Evolutionary conservation across 2,888 invertebrate species (phyloP), one percentile per base, ranked within the genome.

Genomic region (Lissonota sp.): DNA sequence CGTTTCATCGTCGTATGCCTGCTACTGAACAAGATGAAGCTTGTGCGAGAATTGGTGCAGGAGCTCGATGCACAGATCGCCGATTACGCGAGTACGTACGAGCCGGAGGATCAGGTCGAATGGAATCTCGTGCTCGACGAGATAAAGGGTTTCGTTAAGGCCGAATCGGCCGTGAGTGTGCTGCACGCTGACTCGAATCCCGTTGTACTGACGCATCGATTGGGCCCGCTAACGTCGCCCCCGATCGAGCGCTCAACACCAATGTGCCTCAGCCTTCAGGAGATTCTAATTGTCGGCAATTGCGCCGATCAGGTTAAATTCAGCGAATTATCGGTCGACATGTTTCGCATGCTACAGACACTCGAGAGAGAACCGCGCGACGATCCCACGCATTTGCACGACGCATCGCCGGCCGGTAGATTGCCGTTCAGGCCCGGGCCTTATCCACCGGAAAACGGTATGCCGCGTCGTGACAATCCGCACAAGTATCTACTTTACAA

Each of bases 401-500:
- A 96, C 91, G 94, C 95, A 16, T 96, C 96, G 16, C 96, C 96
- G 88, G 94, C 96, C 5, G 96, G 95, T 55, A 93, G 96, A 86
- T 94, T 95, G 87, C 95, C 96, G 86, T 93, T 94, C 82, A 87
- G 91, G 86, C 92, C 92, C 44, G 94, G 94, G 46, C 93, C 94
- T 70, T 95, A 95, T 88, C 93, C 93, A 26, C 91, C 95, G 88
- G 97, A 97, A 92, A 96, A 97, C 92, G 96, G 96, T 49, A 95
- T 95, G 75, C 93, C 94, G 77, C 95, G 96, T 91, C 94, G 97
- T 89, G 97, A 97, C 93, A 99, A 99, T 94, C 99, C 99, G 55
- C 99, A 99, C 94, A 99, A 99, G 93, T 98, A 98, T 94, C 94
- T 99, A 87, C 94, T 99, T 87, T 99, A 98, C 94, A 98, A 98